phyloP scores from a whole-genome alignment of 2,797 vertebrate genomes.

The Calcarius lapponicus region DNA sequence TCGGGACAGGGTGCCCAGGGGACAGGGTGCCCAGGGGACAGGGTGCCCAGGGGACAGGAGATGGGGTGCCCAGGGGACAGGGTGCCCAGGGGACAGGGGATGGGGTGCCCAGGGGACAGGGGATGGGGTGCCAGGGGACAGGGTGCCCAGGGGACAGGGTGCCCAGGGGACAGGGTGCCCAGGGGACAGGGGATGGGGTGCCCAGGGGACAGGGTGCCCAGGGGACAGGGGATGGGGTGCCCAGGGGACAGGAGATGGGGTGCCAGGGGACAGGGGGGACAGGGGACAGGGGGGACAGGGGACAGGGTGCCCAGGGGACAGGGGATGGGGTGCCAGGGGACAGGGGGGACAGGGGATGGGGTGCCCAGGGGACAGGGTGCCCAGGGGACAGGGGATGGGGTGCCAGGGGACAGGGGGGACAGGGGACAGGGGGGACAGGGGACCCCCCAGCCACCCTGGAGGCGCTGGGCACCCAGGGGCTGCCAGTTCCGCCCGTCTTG shows the following conservation, averaged over 20 bases:
- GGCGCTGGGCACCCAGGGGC: not conserved
- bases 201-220: too few relatives aligned
- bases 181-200: not conserved
- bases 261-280: not conserved
- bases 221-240: too few relatives aligned
- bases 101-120: not conserved
- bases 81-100: too few relatives aligned
- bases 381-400: not conserved
- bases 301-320: not conserved
- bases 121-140: too few relatives aligned
- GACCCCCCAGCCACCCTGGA: not conserved
- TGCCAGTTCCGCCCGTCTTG: accelerated
- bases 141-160: not conserved
- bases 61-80: not conserved
- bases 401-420: not conserved
- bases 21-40: too few relatives aligned
- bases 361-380: too few relatives aligned
- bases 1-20: not conserved
- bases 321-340: too few relatives aligned
- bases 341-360: too few relatives aligned
- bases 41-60: too few relatives aligned
- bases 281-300: not conserved
- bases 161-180: not conserved
- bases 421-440: not conserved
- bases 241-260: not conserved